Evolutionary conservation across 2,888 invertebrate species (phyloP).

Genomic region (Rhagonycha fulva): DNA sequence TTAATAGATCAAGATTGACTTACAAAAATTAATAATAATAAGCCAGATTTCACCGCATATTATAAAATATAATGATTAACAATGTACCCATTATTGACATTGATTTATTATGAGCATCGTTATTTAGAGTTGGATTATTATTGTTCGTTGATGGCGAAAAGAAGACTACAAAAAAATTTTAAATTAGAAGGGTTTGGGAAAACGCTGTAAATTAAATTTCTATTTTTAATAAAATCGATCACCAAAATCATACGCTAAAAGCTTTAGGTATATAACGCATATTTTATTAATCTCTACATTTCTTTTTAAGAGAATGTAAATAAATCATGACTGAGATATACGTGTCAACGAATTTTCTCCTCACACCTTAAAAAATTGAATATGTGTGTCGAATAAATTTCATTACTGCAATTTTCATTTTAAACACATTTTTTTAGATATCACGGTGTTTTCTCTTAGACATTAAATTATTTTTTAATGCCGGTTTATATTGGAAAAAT

Average conservation of each 20-base stretch:
- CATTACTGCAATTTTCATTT: not conserved
- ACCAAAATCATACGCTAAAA: not conserved
- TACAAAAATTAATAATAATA: constrained; percentile 9
- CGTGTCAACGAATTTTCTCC: not conserved
- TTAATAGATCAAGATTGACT: constrained; percentile 29
- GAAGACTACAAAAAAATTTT: constrained; percentile 14
- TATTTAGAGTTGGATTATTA: constrained; percentile 9
- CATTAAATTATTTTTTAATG: no score
- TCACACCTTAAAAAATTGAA: not conserved
- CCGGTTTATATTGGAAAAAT: no score
- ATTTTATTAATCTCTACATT: not conserved
- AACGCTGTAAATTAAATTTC: not conserved
- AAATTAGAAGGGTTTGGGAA: not conserved
- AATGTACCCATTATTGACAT: not conserved
- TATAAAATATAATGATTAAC: not conserved
- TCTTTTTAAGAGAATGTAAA: not conserved
- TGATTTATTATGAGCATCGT: not conserved
- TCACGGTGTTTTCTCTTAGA: no score
- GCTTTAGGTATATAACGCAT: not conserved
- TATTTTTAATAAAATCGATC: not conserved
- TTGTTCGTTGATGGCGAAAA: constrained; percentile 26
- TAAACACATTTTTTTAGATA: not conserved
- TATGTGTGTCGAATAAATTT: not conserved
- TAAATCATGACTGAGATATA: not conserved
- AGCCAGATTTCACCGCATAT: constrained; percentile 19